These are phyloP conservation scores for Mus pahari DNA, from an alignment of 2,113 vertebrate genomes.

Conservation along the genomic window DNA sequence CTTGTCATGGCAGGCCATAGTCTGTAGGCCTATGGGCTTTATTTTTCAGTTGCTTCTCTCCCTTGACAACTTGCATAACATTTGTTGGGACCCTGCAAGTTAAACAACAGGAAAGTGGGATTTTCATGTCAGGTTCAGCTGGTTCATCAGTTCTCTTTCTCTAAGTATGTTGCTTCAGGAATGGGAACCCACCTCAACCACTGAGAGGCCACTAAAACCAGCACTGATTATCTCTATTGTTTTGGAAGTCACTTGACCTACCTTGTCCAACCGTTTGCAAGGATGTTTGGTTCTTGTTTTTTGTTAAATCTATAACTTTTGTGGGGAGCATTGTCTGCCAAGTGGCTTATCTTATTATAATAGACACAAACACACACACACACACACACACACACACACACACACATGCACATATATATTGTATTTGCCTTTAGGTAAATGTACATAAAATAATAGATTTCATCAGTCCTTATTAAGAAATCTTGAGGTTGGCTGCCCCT, in stretches of 20 bases:
- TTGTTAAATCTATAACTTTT: background rate
- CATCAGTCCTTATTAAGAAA: background rate
- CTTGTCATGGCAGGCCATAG: background rate
- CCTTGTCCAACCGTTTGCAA: background rate
- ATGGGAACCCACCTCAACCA: rapidly evolving
- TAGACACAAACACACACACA: too few species aligned
- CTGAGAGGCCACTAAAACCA: background rate
- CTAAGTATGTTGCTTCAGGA: background rate
- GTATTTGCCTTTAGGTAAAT: background rate
- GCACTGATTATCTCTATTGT: background rate
- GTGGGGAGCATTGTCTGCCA: background rate
- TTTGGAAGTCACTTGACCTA: background rate
- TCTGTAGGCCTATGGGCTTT: too few species aligned
- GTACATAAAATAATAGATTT: background rate
- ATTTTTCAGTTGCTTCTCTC: background rate
- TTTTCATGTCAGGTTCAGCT: background rate
- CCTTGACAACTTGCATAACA: background rate
- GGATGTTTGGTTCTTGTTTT: background rate
- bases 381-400: background rate
- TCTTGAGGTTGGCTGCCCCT: background rate
- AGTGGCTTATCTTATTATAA: background rate
- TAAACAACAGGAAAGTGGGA: background rate
- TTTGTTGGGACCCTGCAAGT: background rate
- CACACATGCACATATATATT: background rate
- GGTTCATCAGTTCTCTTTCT: background rate